Evolutionary conservation across 2,113 vertebrate species (phyloP).

Genomic region (Myanophis thanlyinensis): DNA sequence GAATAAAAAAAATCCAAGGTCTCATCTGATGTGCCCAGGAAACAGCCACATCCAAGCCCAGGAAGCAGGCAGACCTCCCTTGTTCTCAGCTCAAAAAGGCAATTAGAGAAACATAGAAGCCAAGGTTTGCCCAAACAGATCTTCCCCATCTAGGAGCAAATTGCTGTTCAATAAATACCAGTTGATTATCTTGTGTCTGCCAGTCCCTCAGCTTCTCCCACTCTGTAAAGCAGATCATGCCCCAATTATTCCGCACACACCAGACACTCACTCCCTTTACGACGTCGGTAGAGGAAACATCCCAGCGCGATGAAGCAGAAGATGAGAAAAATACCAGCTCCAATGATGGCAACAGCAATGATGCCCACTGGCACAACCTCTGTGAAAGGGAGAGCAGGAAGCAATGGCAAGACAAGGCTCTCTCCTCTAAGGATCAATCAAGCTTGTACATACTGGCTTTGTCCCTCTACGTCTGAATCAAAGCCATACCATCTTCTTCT

Average conservation of each 20-base stretch:
- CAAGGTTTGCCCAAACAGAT: background rate
- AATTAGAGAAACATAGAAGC: background rate
- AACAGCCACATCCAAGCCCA: background rate
- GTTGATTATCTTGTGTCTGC: background rate
- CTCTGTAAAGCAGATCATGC: background rate
- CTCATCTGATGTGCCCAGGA: background rate
- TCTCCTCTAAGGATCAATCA: too few species aligned
- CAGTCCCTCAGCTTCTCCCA: background rate
- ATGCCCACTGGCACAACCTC: constrained; percentile 88
- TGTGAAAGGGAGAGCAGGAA: constrained; percentile 44
- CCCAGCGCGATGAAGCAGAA: constrained; percentile 78
- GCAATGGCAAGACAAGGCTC: background rate
- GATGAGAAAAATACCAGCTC: constrained; percentile 81
- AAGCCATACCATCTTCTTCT: background rate
- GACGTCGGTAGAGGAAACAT: constrained; percentile 90
- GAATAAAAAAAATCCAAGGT: background rate
- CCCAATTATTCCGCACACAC: rapidly evolving
- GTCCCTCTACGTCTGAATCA: background rate
- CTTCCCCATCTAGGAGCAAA: background rate
- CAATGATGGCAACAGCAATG: constrained; percentile 84
- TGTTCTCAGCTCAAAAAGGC: background rate
- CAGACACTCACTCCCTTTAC: constrained; percentile 92
- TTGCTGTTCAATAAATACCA: background rate
- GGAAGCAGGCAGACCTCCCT: background rate
- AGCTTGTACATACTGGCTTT: background rate